Percentiles rank a stretch among this genome's conserved stretches.
These are phyloP conservation scores for Varanus salvator DNA, from an alignment of 2,113 vertebrate genomes.

Conservation along the genomic window DNA sequence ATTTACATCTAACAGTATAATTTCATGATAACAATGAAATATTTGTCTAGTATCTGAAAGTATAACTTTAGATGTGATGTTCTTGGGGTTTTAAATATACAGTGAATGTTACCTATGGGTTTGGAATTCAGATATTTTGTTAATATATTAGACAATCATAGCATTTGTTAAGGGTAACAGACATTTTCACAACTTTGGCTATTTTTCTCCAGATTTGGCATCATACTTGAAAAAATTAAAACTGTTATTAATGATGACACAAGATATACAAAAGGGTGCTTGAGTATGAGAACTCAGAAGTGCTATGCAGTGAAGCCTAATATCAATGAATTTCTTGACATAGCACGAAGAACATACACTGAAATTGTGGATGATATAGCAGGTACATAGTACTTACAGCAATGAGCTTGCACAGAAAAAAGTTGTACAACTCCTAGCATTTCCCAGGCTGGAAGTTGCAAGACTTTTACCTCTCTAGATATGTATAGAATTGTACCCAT, in stretches of 20 bases:
- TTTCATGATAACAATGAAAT: constrained; percentile 19
- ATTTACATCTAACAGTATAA: not conserved
- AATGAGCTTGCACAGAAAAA: not conserved
- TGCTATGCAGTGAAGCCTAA: constrained; percentile 95
- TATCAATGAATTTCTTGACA: constrained; percentile 94
- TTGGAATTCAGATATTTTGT: not conserved
- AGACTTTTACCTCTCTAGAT: too few relatives aligned
- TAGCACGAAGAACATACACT: constrained; percentile 92
- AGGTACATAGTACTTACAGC: constrained; percentile 76
- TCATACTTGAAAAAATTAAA: constrained; percentile 93
- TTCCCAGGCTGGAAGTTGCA: too few relatives aligned
- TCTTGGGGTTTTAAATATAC: not conserved
- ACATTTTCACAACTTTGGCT: not conserved
- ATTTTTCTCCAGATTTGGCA: constrained; percentile 83
- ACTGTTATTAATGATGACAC: constrained; percentile 91
- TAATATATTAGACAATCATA: constrained; percentile 13
- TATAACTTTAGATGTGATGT: not conserved
- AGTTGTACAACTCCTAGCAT: too few relatives aligned
- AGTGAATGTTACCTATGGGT: not conserved
- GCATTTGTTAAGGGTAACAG: not conserved
- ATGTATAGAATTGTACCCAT: too few relatives aligned
- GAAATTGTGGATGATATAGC: constrained; percentile 98
- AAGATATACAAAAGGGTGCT: constrained; percentile 89
- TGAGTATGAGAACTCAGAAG: constrained; percentile 96
- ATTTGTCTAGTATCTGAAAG: not conserved